Evolutionary conservation across 2,797 vertebrate genomes (phyloP).

Genomic region (Microchirus variegatus): DNA sequence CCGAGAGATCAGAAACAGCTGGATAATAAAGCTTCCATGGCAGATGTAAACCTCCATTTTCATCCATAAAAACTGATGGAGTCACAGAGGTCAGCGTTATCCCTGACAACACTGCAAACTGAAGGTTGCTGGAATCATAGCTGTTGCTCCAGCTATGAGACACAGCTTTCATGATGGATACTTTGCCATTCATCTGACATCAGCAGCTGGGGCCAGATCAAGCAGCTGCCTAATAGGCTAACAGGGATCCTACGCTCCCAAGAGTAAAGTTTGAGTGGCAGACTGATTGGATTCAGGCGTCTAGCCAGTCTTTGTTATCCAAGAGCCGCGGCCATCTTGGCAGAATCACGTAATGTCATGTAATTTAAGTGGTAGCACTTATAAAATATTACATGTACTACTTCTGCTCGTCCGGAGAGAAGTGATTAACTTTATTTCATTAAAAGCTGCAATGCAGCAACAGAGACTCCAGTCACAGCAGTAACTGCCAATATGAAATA

Average conservation of each 20-base stretch:
- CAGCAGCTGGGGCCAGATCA: slow-evolving; percentile 61
- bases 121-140: slow-evolving; percentile 22
- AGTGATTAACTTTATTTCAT: slow-evolving; percentile 64
- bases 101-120: slow-evolving; percentile 30
- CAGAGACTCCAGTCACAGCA: slow-evolving; percentile 40
- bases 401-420: slow-evolving; percentile 40
- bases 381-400: slow-evolving; percentile 29
- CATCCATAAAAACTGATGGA: slow-evolving; percentile 11
- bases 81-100: slow-evolving; percentile 45
- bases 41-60: slow-evolving; percentile 32
- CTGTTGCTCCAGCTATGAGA: slow-evolving; percentile 40
- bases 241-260: slow-evolving; percentile 56
- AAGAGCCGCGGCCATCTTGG: slow-evolving; percentile 22
- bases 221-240: slow-evolving; percentile 74
- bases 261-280: slow-evolving; percentile 62
- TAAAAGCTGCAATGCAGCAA: slow-evolving; percentile 61
- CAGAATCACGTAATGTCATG: slow-evolving; percentile 46
- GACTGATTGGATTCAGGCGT: slow-evolving; percentile 58
- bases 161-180: slow-evolving; percentile 60
- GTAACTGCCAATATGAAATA: slow-evolving; percentile 57
- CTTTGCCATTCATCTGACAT: slow-evolving; percentile 60
- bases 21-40: slow-evolving; percentile 1
- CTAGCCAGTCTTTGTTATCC: slow-evolving; percentile 28
- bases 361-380: slow-evolving; percentile 34
- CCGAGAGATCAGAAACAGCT: neutral